phyloP scores from a whole-genome alignment of 2,113 vertebrate species.

The Salvelinus sp. region DNA sequence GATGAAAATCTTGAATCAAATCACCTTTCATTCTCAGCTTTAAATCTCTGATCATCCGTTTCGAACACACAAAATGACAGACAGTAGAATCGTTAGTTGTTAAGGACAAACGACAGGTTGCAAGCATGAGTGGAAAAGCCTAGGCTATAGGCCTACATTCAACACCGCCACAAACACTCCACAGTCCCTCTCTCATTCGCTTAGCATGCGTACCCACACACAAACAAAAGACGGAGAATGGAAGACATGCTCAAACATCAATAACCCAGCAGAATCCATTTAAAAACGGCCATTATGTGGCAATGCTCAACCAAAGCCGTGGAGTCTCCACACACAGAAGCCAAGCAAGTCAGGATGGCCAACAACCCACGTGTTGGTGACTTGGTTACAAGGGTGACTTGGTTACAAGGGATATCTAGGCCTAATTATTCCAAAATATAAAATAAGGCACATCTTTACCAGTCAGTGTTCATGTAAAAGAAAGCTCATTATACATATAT shows the following conservation, averaged over 20 bases:
- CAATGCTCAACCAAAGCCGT: neutral
- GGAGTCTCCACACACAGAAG: neutral
- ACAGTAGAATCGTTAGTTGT: constrained; percentile 13
- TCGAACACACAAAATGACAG: constrained; percentile 2
- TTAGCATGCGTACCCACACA: neutral
- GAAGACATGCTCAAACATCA: constrained; percentile 21
- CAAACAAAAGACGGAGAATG: neutral
- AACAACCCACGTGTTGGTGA: neutral
- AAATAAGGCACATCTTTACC: neutral
- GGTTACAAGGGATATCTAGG: neutral
- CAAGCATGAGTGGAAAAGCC: constrained; percentile 1
- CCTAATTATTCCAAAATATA: neutral
- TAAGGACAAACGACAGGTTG: constrained; percentile 3
- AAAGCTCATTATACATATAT: neutral
- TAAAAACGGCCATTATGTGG: constrained; percentile 28
- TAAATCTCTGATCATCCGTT: constrained; percentile 14
- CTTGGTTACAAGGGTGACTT: neutral
- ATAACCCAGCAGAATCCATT: constrained; percentile 16
- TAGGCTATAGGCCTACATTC: neutral
- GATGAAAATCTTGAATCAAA: neutral
- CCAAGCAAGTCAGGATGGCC: neutral
- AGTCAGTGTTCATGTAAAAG: constrained; percentile 30
- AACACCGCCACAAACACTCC: neutral
- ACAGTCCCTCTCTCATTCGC: neutral
- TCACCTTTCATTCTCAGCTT: constrained; percentile 13